Evolutionary conservation across 2,888 invertebrate species (phyloP).

Genomic region (Eumerus sabulonum): DNA sequence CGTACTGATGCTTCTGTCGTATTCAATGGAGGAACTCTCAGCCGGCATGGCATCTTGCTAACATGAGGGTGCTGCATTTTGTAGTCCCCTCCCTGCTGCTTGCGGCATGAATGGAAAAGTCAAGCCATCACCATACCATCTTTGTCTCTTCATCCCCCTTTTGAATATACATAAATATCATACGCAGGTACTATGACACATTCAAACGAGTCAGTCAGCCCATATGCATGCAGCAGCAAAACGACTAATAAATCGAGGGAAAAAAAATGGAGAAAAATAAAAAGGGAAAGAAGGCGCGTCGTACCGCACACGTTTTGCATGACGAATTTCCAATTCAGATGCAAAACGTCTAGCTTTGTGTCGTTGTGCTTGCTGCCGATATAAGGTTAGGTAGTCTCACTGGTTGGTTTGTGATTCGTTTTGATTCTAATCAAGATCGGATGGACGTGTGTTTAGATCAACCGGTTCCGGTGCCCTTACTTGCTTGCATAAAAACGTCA

Average conservation of each 20-base stretch:
- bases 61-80: slow-evolving; percentile 15
- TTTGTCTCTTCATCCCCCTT: not conserved
- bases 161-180: slow-evolving; percentile 31
- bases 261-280: not conserved
- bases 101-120: slow-evolving; percentile 49
- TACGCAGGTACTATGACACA: slow-evolving; percentile 51
- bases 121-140: slow-evolving; percentile 51
- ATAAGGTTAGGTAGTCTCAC: too few species aligned
- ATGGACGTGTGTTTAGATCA: not conserved
- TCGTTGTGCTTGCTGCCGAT: not conserved
- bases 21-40: too few species aligned
- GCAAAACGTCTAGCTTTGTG: slow-evolving; percentile 16
- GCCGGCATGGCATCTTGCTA: slow-evolving; percentile 25
- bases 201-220: slow-evolving; percentile 11
- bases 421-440: not conserved
- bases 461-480: too few species aligned
- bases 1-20: slow-evolving; percentile 11
- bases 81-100: slow-evolving; percentile 30
- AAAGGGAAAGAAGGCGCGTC: slow-evolving; percentile 19
- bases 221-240: not conserved
- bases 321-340: slow-evolving; percentile 50
- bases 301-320: slow-evolving; percentile 45
- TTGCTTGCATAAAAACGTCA: too few species aligned
- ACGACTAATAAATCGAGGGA: too few species aligned
- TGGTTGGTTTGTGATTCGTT: too few species aligned